Base-by-base conservation (phyloP, 2,797 vertebrate species). In the Fringilla coelebs region DNA sequence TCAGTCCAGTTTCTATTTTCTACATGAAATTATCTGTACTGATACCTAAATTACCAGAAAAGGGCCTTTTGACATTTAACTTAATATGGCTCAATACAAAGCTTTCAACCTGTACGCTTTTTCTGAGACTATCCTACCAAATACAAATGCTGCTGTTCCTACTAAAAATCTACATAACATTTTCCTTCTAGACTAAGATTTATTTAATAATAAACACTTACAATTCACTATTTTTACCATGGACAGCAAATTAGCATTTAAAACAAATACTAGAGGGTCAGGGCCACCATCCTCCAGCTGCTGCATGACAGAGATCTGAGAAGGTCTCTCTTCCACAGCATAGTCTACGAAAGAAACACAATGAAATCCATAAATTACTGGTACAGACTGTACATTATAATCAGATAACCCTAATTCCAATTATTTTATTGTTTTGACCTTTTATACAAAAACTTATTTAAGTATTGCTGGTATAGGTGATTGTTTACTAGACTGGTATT, bases 181-280 rank as follows among this genome's bases (percentile, higher is more conserved):
- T 70, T 26, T 43, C 51, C 31, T 20, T 43, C 55, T 34, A 52
- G 7, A 80, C 28, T 55, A 77, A 85, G 41, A 16, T 9, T 83
- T 62, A 92, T 63, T 76, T 78, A 89, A 93, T 62, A 94, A 94
- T 28, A 87, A 92, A 52, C 84, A 98, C 99, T 99, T 98, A 99
- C 99, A 99, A 97, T 99, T 99, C 90, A 99, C 99, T 62, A 99
- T 98, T 98, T 99, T 99, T 97, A 99, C 99, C 99, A 99, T 99
- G 89, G 99, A 99, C 89, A 99, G 98, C 93, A 99, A 98, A 98
- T 99, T 99, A 68, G 99, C 99, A 73, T 99, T 99, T 95, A 99
- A 98, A 96, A 99, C 99, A 71, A 99, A 99, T n/a, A 99, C 99
- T 96, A 99, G 98, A 26, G 99, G 99, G 95, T 99, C 99, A 11